A percentile compares a stretch with the other conserved stretches of the same genome.
Evolutionary conservation across 1,140 invertebrate genomes (phyloP).

Genomic region (Latrodectus geometricus): DNA sequence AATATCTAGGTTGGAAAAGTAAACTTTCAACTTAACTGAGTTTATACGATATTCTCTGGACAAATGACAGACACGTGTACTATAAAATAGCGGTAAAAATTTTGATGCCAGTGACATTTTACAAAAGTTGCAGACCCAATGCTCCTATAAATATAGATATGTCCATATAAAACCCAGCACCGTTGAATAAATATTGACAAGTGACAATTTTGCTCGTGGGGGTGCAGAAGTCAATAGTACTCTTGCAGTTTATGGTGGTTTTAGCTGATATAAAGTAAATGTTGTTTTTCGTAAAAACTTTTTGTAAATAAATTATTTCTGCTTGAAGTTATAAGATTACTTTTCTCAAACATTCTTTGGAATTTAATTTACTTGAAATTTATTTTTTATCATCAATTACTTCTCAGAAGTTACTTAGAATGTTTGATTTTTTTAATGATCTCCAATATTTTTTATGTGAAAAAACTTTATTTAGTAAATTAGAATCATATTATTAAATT

Average conservation of each 20-base stretch:
- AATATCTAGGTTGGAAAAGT: background rate
- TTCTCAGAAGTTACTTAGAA: too few relatives aligned
- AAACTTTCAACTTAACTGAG: background rate
- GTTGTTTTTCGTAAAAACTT: too few relatives aligned
- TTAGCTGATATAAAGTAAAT: background rate
- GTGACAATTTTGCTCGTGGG: background rate
- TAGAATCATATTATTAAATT: too few relatives aligned
- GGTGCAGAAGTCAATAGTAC: background rate
- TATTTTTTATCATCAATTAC: too few relatives aligned
- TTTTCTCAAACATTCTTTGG: too few relatives aligned
- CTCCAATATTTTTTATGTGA: too few relatives aligned
- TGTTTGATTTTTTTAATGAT: too few relatives aligned
- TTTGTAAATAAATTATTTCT: too few relatives aligned
- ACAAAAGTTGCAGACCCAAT: slow-evolving; percentile 1
- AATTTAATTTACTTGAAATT: too few relatives aligned
- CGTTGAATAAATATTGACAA: slow-evolving; percentile 1
- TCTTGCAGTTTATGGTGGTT: background rate
- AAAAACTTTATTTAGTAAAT: too few relatives aligned
- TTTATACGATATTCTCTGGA: background rate
- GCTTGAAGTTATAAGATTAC: too few relatives aligned
- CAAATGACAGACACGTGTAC: background rate
- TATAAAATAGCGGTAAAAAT: slow-evolving; percentile 1
- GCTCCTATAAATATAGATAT: background rate
- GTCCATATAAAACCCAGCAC: slow-evolving; percentile 1
- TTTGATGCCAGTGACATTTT: slow-evolving; percentile 7